phyloP scores from a whole-genome alignment of 2,797 vertebrate genomes.

The Poecilia wingei region DNA sequence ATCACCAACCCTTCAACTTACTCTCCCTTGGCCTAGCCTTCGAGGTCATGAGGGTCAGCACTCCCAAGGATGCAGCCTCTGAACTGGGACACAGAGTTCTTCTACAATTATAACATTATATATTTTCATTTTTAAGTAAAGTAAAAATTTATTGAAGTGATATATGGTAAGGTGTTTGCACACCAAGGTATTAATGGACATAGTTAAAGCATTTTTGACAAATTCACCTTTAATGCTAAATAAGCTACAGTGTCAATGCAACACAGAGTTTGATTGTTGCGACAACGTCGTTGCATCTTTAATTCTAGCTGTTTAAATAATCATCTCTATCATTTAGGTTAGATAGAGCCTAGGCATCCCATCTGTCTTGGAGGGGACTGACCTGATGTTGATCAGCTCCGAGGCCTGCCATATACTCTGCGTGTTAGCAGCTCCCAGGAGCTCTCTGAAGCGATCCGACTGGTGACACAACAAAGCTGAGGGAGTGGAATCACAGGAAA shows the following conservation, averaged over 20 bases:
- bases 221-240: background rate
- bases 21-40: background rate
- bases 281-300: constrained; percentile 43
- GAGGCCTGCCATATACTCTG: constrained; percentile 35
- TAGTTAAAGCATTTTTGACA: background rate
- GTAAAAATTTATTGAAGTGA: background rate
- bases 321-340: constrained; percentile 35
- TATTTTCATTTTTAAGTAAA: background rate
- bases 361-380: constrained; percentile 37
- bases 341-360: constrained; percentile 20
- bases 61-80: background rate
- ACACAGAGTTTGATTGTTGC: constrained; percentile 11
- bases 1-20: constrained; percentile 1
- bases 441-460: constrained; percentile 52
- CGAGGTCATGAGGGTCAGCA: background rate
- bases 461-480: constrained; percentile 68
- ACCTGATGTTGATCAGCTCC: constrained; percentile 59
- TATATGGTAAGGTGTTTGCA: background rate
- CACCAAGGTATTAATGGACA: background rate
- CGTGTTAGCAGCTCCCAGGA: constrained; percentile 47
- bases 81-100: background rate
- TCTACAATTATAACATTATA: background rate
- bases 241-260: background rate
- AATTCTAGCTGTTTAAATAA: constrained; percentile 33
- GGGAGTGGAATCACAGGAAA: constrained; percentile 68